phyloP scores from a whole-genome alignment of 2,888 invertebrate species.

The Ernsta delagoae region DNA sequence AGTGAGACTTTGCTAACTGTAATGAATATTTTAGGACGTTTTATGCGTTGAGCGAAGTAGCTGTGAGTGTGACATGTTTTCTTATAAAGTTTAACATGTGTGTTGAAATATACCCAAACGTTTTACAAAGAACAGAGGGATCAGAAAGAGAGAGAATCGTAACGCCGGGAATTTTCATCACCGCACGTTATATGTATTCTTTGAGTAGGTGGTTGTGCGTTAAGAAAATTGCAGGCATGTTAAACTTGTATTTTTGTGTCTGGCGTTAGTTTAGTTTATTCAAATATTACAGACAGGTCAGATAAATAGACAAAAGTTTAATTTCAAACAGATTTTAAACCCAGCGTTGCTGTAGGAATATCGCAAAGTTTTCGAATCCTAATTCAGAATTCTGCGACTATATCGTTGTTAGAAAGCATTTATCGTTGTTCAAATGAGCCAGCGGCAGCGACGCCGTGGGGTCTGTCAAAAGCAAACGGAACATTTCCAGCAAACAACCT shows the following conservation, averaged over 20 bases:
- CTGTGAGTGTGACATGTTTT: neutral
- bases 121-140: neutral
- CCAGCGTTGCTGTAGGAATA: neutral
- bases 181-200: no score
- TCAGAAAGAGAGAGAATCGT: neutral
- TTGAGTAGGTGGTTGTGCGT: no score
- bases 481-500: slow-evolving; percentile 38
- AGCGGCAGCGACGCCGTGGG: slow-evolving; percentile 25
- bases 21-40: slow-evolving; percentile 16
- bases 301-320: no score
- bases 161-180: no score
- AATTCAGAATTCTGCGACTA: neutral
- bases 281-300: no score
- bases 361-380: neutral
- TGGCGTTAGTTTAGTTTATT: no score
- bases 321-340: neutral
- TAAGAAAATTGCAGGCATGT: no score
- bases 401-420: slow-evolving; percentile 1
- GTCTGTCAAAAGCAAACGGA: slow-evolving; percentile 40
- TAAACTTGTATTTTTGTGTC: no score
- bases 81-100: neutral
- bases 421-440: slow-evolving; percentile 17
- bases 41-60: neutral
- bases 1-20: neutral
- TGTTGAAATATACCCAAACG: neutral